phyloP scores from a whole-genome alignment of 2,797 vertebrate species.

The Threskiornis aethiopicus region DNA sequence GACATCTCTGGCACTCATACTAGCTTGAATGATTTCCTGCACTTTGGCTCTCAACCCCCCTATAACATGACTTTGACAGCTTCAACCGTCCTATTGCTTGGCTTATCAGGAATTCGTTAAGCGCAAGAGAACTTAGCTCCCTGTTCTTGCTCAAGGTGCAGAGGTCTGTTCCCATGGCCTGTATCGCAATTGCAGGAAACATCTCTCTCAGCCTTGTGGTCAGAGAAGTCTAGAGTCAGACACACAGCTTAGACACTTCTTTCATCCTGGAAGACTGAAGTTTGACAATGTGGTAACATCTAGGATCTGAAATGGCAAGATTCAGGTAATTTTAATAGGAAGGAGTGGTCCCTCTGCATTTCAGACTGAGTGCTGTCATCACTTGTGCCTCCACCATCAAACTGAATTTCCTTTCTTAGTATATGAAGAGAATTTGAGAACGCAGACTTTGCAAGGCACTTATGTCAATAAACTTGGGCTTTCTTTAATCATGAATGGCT shows the following conservation, averaged over 20 bases:
- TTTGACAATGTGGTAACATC: background rate
- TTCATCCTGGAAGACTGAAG: background rate
- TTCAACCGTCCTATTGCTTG: background rate
- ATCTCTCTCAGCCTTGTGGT: background rate
- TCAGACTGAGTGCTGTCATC: background rate
- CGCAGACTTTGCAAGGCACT: background rate
- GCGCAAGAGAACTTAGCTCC: background rate
- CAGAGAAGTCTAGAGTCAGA: background rate
- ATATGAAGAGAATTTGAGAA: background rate
- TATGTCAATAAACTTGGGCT: background rate
- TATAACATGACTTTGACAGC: background rate
- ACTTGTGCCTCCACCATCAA: background rate
- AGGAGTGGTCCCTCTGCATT: background rate
- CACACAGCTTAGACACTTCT: background rate
- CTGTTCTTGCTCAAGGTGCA: background rate
- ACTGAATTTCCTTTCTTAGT: background rate
- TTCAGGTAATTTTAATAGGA: background rate
- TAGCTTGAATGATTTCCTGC: background rate
- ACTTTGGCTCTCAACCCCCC: background rate
- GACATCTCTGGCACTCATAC: background rate
- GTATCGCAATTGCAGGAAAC: background rate
- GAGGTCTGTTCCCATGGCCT: rapidly evolving
- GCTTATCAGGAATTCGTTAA: background rate
- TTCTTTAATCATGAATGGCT: background rate
- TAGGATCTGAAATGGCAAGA: background rate